Base-by-base conservation (phyloP, 1,140 invertebrate genomes). In the Bombus affinis region DNA sequence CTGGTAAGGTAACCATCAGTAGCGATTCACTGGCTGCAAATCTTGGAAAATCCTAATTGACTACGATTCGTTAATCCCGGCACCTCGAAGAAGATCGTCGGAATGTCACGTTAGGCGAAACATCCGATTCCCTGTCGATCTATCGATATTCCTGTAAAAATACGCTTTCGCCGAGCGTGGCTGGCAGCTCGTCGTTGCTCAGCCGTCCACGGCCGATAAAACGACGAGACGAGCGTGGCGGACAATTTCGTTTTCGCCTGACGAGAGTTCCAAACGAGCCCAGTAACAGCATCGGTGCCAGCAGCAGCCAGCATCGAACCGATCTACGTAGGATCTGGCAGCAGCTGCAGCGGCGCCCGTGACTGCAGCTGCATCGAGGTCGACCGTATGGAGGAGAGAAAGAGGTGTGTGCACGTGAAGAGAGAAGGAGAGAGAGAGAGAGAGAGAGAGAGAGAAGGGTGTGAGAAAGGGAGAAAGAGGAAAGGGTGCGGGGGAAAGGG, bases 171-270 rank as follows among this genome's bases (percentile, higher is more conserved):
- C 66, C 80, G 80, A 85, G 59, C 71, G 68, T 15, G 39, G 39
- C 15, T 47, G 76, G 81, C 35, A 71, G 66, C 25, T 44, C 53
- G 81, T 65, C 78, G 70, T 25, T 59, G 78, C 68, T 57, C 59
- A 28, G 66, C 66, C 83, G 72, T 72, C 59, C 82, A 76, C 74
- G n/a, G 77, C 65, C 71, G 89, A 90, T 90, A 90, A 90, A 90
- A 90, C 57, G 86, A 76, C 81, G 89, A 87, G 86, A 85, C 71
- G 70, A 89, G 81, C 59, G 71, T n/a, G 79, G 59, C 82, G 88
- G 85, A 91, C 90, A 91, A 91, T 91, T 91, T 91, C 85, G 89
- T 89, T 88, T 77, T 88, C 87, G 87, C 87, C 80, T 91, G 90
- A 91, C 89, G 90, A 91, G 90, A 91, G 89, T 91, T 89, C 81